These are phyloP conservation scores for Tangara arthus DNA, from an alignment of 2,797 vertebrate species.

Conservation along the genomic window DNA sequence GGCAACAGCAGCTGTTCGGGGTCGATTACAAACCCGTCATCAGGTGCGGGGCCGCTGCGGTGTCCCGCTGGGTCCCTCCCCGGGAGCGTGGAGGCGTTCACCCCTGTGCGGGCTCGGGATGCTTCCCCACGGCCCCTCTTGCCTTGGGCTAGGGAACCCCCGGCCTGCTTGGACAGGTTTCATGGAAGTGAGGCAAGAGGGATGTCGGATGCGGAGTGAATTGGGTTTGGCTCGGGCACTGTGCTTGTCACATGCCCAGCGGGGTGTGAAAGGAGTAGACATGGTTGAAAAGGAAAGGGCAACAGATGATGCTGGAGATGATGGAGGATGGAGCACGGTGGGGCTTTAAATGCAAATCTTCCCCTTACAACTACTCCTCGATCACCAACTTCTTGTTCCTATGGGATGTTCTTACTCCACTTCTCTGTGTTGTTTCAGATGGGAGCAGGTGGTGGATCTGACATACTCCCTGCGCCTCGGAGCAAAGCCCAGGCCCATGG, in stretches of 20 bases:
- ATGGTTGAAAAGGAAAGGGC: background rate
- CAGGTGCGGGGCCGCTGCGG: conserved; percentile 67
- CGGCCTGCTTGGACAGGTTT: too few species aligned
- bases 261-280: background rate
- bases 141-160: background rate
- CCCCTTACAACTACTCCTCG: rapidly evolving
- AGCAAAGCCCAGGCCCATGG: conserved; percentile 83
- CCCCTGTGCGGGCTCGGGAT: background rate
- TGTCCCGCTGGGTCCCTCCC: background rate
- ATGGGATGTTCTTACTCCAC: background rate
- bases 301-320: background rate
- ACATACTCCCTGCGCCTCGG: conserved; percentile 88
- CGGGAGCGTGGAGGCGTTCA: background rate
- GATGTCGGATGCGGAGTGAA: background rate
- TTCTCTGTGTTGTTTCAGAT: conserved; percentile 70
- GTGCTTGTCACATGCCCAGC: background rate
- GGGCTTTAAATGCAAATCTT: background rate
- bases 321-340: background rate
- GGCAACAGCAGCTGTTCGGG: conserved; percentile 93
- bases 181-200: background rate
- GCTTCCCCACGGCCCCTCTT: background rate
- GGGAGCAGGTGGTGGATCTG: conserved; percentile 95
- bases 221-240: background rate
- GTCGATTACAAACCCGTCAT: conserved; percentile 90
- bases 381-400: background rate